These are phyloP conservation scores for Oscheius sp. DNA, from an alignment of 2,888 invertebrate species.

Conservation along the genomic window DNA sequence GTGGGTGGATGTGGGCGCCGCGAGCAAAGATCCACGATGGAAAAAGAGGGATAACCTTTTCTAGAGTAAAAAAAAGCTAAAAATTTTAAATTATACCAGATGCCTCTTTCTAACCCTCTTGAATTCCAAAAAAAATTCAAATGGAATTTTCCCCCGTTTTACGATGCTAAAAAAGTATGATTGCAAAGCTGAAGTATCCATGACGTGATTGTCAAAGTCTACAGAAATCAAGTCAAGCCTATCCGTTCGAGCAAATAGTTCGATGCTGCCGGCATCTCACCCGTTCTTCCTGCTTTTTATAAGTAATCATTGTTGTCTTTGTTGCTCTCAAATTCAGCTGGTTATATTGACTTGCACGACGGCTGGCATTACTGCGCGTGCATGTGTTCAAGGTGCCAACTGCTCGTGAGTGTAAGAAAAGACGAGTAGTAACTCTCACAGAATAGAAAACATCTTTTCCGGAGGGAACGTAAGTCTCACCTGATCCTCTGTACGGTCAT, in stretches of 20 bases:
- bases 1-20: slow-evolving; percentile 30
- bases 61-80: no score
- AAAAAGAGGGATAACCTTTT: no score
- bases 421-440: slow-evolving; percentile 21
- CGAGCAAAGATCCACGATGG: slow-evolving; percentile 31
- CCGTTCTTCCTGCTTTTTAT: not conserved
- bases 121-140: no score
- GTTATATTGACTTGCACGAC: slow-evolving; percentile 27
- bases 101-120: no score
- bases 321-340: slow-evolving; percentile 15
- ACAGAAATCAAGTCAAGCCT: slow-evolving; percentile 20
- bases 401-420: slow-evolving; percentile 23
- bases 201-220: slow-evolving; percentile 5
- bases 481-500: slow-evolving; percentile 69
- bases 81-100: no score
- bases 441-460: slow-evolving; percentile 18
- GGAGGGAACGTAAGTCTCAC: no score
- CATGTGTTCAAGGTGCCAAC: slow-evolving; percentile 31
- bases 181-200: not conserved
- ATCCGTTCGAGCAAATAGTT: slow-evolving; percentile 24
- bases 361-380: slow-evolving; percentile 31
- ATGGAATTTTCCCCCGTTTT: no score
- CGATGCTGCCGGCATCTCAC: no score
- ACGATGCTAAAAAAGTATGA: no score
- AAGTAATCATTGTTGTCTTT: slow-evolving; percentile 4